These are phyloP conservation scores for Diplazon laetatorius DNA, from an alignment of 2,888 invertebrate genomes.

Conservation along the genomic window DNA sequence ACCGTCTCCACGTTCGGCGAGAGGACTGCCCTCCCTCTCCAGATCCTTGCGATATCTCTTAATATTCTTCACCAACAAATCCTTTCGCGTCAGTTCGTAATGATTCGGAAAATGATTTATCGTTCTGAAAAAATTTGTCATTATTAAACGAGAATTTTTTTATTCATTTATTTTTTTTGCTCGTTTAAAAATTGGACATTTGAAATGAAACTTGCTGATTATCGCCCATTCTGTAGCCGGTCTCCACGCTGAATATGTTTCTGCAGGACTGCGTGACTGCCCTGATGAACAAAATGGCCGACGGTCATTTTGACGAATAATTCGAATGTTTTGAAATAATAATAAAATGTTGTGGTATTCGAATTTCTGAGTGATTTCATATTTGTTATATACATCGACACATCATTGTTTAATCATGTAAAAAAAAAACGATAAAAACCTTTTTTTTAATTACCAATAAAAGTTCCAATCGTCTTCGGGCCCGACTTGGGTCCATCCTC, in stretches of 20 bases:
- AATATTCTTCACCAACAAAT: conserved; percentile 97
- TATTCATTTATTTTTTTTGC: background rate
- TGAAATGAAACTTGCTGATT: conserved; percentile 87
- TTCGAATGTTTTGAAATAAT: background rate
- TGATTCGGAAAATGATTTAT: conserved; percentile 99
- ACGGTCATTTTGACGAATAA: no score
- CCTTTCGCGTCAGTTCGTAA: conserved; percentile 97
- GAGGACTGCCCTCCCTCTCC: conserved; percentile 93
- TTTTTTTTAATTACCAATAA: conserved; percentile 87
- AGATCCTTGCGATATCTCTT: conserved; percentile 96
- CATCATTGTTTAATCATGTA: no score
- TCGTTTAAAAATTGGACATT: background rate
- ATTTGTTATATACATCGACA: no score
- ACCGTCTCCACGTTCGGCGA: conserved; percentile 92
- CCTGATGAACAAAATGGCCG: conserved; percentile 82
- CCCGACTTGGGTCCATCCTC: conserved; percentile 94
- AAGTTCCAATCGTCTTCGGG: conserved; percentile 98
- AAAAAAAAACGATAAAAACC: background rate
- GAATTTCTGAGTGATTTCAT: no score
- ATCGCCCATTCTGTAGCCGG: conserved; percentile 95
- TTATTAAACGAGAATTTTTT: conserved; percentile 2
- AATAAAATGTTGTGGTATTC: background rate
- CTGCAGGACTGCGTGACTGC: conserved; percentile 95
- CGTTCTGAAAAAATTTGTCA: conserved; percentile 84
- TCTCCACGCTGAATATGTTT: conserved; percentile 95